Base-by-base conservation (phyloP, 2,888 invertebrate species). In the Masnerella sp. region DNA sequence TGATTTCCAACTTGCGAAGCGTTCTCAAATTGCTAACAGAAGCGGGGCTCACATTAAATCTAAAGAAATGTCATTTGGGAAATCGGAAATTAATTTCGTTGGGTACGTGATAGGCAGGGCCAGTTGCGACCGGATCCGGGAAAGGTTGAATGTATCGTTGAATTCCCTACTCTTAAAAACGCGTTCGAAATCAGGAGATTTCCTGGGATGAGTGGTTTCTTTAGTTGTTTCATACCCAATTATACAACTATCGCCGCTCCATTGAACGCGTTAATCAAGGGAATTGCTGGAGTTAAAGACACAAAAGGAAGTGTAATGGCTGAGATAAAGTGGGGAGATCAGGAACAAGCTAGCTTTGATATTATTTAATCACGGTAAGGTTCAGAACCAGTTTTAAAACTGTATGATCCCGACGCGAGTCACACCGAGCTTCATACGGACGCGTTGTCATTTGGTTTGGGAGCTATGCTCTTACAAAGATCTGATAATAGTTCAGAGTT, bases 361-460 rank as follows among this genome's bases (percentile, higher is more conserved):
- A 9, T n/a, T n/a, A n/a, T n/a, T n/a, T n/a, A n/a, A n/a, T n/a
- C n/a, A n/a, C n/a, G n/a, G n/a, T n/a, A n/a, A n/a, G n/a, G n/a
- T n/a, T n/a, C n/a, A n/a, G n/a, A 51, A 0, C 32, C 56, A 12
- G 42, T 56, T 1, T n/a, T 56, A 8, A 7, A 9, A 7, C 7
- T 38, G 8, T 56, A 28, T 17, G 17, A 32, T 20, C 58, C 45
- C n/a, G 9, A 9, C 1, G 43, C 34, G 3, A 0, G 7, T 7
- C 14, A 14, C 7, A 59, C 43, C 1, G 58, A 45, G 14, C 22
- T 59, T 1, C 58, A 59, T n/a, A 45, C 58, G 2, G 45, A 59
- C 22, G 45, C 45, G 1, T 30, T 12, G 9, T 11, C 58, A 2
- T 11, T 36, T 1, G 43, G 45, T 18, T 14, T 59, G 3, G 22